phyloP scores from a whole-genome alignment of 2,797 vertebrate genomes.

The Oophaga sylvatica region DNA sequence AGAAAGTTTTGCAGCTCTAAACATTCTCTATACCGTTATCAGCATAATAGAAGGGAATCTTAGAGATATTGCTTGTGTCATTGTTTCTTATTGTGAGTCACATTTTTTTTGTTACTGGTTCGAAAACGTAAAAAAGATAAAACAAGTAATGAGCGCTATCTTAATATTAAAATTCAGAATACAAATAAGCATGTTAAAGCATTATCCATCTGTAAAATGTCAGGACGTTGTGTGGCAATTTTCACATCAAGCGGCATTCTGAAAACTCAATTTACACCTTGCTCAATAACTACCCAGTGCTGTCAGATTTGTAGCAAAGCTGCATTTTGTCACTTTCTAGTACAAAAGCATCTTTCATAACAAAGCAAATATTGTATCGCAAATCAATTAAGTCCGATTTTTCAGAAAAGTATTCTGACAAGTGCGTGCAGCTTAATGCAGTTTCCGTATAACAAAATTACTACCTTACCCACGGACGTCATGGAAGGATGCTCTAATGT shows the following conservation, averaged over 20 bases:
- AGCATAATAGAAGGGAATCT: not conserved
- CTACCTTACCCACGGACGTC: not conserved
- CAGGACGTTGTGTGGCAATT: conserved; percentile 38
- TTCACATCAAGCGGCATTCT: conserved; percentile 39
- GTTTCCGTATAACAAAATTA: conserved; percentile 1
- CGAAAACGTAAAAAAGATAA: not conserved
- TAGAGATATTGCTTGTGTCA: not conserved
- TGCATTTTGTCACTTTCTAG: conserved; percentile 37
- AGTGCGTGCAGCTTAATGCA: not conserved
- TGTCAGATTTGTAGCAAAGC: conserved; percentile 43
- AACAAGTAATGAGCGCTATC: conserved; percentile 12
- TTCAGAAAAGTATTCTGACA: not conserved
- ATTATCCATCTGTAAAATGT: conserved; percentile 48
- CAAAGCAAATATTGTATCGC: conserved; percentile 33
- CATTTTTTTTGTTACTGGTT: not conserved
- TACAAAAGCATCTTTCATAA: conserved; percentile 37
- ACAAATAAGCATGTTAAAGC: conserved; percentile 37
- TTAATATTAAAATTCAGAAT: conserved; percentile 30
- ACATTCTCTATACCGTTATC: not conserved
- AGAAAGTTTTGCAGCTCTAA: not conserved
- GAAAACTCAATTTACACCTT: conserved; percentile 52
- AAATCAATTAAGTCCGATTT: conserved; percentile 40
- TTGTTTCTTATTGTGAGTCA: not conserved
- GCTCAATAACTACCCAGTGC: conserved; percentile 32
- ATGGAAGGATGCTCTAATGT: not conserved